A percentile compares a stretch with the other conserved stretches of the same genome.
Conservation (phyloP, 2,888 invertebrate species). For the Hartigia nigra region DNA sequence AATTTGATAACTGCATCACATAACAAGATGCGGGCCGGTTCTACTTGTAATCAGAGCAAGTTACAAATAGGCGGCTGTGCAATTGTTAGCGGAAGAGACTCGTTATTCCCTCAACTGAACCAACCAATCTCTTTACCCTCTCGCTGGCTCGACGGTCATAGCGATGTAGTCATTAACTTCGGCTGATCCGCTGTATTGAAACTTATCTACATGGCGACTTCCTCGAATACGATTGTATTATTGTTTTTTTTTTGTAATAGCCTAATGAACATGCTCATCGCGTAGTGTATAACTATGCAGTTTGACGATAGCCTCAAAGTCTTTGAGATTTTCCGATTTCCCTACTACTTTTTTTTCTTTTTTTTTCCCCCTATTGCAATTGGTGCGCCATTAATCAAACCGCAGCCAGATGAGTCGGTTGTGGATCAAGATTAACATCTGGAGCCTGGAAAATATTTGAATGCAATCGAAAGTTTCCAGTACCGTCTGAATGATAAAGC, state of each 20-base stretch:
- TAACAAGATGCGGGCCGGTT: constrained; percentile 49
- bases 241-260: not conserved
- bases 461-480: not conserved
- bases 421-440: not conserved
- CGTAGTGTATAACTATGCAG: not conserved
- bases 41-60: constrained; percentile 46
- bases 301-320: not conserved
- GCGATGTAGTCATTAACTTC: constrained; percentile 14
- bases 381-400: not conserved
- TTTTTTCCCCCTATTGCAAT: not conserved
- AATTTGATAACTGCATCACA: constrained; percentile 47
- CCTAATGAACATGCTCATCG: not conserved
- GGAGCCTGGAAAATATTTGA: too few relatives aligned
- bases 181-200: not conserved
- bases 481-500: not conserved
- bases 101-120: constrained; percentile 55
- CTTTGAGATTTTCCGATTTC: not conserved
- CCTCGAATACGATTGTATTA: not conserved
- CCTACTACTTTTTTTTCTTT: not conserved
- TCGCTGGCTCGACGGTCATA: constrained; percentile 48
- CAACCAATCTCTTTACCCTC: constrained; percentile 46
- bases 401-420: too few relatives aligned
- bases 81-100: constrained; percentile 63
- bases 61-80: constrained; percentile 49
- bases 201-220: not conserved